phyloP scores from a whole-genome alignment of 1,140 invertebrate genomes.

The Sitobion miscanthi region DNA sequence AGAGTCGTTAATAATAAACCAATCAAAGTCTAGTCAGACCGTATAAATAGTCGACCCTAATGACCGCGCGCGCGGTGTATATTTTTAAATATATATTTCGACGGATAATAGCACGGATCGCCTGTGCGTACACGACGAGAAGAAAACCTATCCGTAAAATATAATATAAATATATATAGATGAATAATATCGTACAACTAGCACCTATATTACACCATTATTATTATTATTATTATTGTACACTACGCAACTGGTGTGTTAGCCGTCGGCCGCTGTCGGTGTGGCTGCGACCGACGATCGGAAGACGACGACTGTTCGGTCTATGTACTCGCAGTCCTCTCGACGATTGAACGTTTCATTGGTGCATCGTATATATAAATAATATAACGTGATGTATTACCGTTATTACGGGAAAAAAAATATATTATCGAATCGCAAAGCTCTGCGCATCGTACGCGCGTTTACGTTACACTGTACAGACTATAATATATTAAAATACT shows the following conservation, averaged over 20 bases:
- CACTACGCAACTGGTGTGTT: neutral
- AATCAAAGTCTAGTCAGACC: neutral
- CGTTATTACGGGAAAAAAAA: neutral
- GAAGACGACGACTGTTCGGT: neutral
- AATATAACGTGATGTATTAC: neutral
- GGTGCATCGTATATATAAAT: neutral
- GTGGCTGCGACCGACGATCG: neutral
- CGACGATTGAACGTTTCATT: neutral
- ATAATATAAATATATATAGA: too few species aligned
- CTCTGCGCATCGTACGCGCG: neutral
- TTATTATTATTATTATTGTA: neutral
- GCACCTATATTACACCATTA: neutral
- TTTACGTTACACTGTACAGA: neutral
- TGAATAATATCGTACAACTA: too few species aligned
- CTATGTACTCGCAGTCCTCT: neutral
- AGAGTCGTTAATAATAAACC: conserved; percentile 16
- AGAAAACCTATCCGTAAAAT: neutral
- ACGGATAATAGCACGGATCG: neutral
- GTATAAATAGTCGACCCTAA: conserved; percentile 9
- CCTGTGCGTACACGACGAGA: neutral
- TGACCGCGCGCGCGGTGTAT: neutral
- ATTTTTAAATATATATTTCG: neutral
- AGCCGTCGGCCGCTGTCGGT: neutral
- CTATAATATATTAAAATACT: too few species aligned
- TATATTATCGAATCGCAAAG: neutral